A percentile compares a stretch with the other conserved stretches of the same genome.
Conservation (phyloP, 2,113 vertebrate genomes). For the Cettia cetti region DNA sequence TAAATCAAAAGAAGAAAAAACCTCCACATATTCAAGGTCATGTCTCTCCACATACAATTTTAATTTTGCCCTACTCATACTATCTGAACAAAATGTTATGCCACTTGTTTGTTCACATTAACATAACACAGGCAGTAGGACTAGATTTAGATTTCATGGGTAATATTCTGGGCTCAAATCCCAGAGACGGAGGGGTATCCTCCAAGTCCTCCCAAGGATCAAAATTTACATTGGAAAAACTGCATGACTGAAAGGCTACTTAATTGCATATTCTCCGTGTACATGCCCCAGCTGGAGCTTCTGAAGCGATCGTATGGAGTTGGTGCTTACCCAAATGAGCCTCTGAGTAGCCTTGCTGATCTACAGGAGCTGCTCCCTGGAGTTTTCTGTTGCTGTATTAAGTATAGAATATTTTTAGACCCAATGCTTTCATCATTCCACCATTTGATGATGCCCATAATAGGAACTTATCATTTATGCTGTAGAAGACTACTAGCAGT, state of each 20-base stretch:
- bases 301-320: background rate
- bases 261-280: background rate
- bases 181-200: background rate
- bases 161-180: background rate
- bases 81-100: background rate
- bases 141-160: background rate
- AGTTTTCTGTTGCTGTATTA: background rate
- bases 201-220: background rate
- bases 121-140: background rate
- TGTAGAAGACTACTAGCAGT: background rate
- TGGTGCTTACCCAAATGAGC: background rate
- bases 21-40: background rate
- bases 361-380: background rate
- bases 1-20: background rate
- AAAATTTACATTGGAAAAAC: background rate
- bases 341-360: background rate
- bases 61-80: background rate
- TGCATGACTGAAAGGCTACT: background rate
- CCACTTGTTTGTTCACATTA: background rate
- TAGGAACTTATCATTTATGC: background rate
- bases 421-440: background rate
- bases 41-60: background rate
- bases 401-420: background rate
- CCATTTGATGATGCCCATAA: background rate
- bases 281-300: background rate